phyloP scores from a whole-genome alignment of 1,140 invertebrate genomes.

The Sipha flava region DNA sequence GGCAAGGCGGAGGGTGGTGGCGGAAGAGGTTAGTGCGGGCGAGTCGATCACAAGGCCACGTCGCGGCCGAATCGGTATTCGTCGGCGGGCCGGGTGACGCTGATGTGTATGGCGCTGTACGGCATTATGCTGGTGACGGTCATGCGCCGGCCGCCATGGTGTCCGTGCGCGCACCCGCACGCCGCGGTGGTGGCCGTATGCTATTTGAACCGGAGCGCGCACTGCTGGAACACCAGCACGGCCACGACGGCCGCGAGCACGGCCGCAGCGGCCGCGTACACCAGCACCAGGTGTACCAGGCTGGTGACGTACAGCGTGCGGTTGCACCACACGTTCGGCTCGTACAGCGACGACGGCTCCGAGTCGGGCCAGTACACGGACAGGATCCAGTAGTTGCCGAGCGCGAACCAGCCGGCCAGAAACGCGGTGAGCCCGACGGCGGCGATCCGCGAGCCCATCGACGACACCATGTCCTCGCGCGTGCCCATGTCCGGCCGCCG shows the following conservation, averaged over 20 bases:
- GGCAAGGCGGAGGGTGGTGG: neutral
- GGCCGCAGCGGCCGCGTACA: slow-evolving; percentile 38
- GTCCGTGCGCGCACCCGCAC: neutral
- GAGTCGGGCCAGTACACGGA: slow-evolving; percentile 65
- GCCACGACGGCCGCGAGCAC: slow-evolving; percentile 51
- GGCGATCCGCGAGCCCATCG: slow-evolving; percentile 44
- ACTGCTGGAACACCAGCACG: slow-evolving; percentile 50
- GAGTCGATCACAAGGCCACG: neutral
- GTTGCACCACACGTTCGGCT: slow-evolving; percentile 67
- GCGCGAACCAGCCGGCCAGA: slow-evolving; percentile 62
- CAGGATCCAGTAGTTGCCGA: slow-evolving; percentile 74
- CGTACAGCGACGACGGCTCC: slow-evolving; percentile 52
- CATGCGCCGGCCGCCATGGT: neutral
- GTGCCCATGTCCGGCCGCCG: slow-evolving; percentile 44
- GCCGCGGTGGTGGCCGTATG: neutral
- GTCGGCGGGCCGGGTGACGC: neutral
- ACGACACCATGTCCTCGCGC: slow-evolving; percentile 49
- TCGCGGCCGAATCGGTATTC: neutral
- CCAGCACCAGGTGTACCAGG: slow-evolving; percentile 59
- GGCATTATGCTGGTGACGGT: neutral
- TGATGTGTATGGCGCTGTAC: slow-evolving; percentile 23
- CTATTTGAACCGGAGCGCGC: slow-evolving; percentile 45
- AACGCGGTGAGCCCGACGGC: slow-evolving; percentile 57
- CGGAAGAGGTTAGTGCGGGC: neutral
- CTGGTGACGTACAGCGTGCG: slow-evolving; percentile 68